Percentiles rank a stretch among this genome's conserved stretches.
Conservation (phyloP, 2,888 invertebrate species). For the Pachymerium ferrugineum region DNA sequence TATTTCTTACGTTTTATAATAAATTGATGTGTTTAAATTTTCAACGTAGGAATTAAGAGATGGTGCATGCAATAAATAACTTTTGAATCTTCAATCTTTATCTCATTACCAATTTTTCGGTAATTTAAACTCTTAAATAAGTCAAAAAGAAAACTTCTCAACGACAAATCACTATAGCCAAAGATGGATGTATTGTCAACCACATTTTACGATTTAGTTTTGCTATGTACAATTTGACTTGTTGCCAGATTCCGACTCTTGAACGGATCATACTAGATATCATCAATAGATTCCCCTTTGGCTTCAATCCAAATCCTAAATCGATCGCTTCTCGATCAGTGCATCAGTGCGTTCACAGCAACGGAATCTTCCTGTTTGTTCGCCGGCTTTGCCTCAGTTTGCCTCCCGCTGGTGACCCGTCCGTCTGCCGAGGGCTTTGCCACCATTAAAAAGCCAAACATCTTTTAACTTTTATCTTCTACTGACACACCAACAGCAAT, state of each 20-base stretch:
- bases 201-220: background rate
- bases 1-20: too few relatives aligned
- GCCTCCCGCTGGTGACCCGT: background rate
- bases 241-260: background rate
- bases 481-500: too few relatives aligned
- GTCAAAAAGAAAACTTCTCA: background rate
- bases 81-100: too few relatives aligned
- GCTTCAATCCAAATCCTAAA: background rate
- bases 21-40: too few relatives aligned
- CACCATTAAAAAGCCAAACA: background rate
- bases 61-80: too few relatives aligned
- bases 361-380: constrained; percentile 8
- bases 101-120: too few relatives aligned
- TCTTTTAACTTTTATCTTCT: too few relatives aligned
- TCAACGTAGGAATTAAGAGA: too few relatives aligned
- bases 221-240: background rate
- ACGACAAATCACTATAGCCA: background rate
- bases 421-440: background rate
- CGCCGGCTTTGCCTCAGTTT: background rate
- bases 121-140: background rate
- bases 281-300: background rate
- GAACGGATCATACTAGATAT: background rate
- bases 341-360: background rate
- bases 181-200: background rate
- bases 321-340: background rate